Evolutionary conservation across 2,797 vertebrate species (phyloP), one percentile per base, ranked within the genome.

Genomic region (Neostethus bicornis): DNA sequence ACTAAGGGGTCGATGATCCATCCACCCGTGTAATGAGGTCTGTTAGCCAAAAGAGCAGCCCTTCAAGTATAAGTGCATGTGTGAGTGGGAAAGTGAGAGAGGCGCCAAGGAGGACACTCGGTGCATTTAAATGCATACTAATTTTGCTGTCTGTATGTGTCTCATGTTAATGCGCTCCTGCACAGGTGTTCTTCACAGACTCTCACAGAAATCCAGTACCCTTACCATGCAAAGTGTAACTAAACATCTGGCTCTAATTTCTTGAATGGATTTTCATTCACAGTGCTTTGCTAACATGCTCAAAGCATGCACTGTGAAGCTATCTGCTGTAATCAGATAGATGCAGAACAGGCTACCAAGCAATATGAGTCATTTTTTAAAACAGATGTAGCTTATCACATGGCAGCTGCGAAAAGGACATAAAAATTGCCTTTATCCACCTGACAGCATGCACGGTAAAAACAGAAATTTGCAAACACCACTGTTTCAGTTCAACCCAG

Each of bases 1-100:
- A 83, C 79, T 70, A 44, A 69, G 76, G 54, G 84, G 84, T 85
- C 69, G 75, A 87, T 89, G 78, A 64, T 78, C 77, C 83, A 83
- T 86, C 80, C 86, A 88, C 70, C 79, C 81, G 51, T 90, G 84
- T 89, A 90, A 89, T 88, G 87, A 89, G 85, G 75, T 88, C 85
- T 87, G 62, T 87, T 85, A 80, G 79, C 76, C 77, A 88, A 87
- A 87, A 79, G 85, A 88, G 83, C 81, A 83, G 72, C 77, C 61
- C 71, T 83, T 86, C 70, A 73, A 81, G 73, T 81, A 58, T 60
- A 52, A 66, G 85, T 57, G 73, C 25, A 9, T 63, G 41, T 51
- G 65, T 46, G 58, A 63, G 51, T 39, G 41, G 48, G 42, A 52
- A 45, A 37, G 24, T 29, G 41, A 47, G 46, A 57, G 47, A 24